Base-by-base conservation (phyloP, 2,797 vertebrate genomes). In the Pseudotriccus pelzelni region DNA sequence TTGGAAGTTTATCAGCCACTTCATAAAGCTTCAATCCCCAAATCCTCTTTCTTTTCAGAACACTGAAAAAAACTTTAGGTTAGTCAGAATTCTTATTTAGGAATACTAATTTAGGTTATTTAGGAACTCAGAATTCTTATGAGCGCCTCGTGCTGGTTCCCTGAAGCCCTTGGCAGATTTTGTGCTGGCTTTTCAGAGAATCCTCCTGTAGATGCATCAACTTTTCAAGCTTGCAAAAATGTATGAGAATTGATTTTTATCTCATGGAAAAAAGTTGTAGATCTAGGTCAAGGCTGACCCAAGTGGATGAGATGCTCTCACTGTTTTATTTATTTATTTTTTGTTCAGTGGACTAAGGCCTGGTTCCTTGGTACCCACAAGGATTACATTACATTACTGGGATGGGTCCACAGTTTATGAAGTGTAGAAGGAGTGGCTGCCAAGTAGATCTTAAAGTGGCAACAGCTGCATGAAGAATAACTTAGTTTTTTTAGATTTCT, bases 131-230 rank as follows among this genome's bases (percentile, higher is more conserved):
- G 43, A 32, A 18, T 34, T 30, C 23, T 43, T n/a, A 22, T 66
- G 24, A 21, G 27, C 43, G 52, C 44, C 21, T 39, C 25, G 19
- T 13, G 13, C 37, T 32, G 39, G 59, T 41, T 62, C 28, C 39
- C 39, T 43, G 39, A 30, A 43, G 60, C 39, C 60, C 60, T 43
- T 22, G 39, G 60, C 20, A 62, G 60, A 32, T 32, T 62, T 52
- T 30, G 15, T 84, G 77, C 92, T 95, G 82, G 74, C 76, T 94
- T 94, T 92, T 72, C 46, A 90, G 86, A 36, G 75, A 39, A 30
- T 70, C 84, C 30, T 89, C 62, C 73, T 50, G 4, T 27, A 68
- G 34, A 41, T 70, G 67, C 52, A 17, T 53, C 13, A 18, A 15
- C 41, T 39, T 79, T n/a, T 52, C 60, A 21, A 34, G 67, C 27